phyloP scores from a whole-genome alignment of 2,888 invertebrate species.

The Thecocarcelia acutangulata region DNA sequence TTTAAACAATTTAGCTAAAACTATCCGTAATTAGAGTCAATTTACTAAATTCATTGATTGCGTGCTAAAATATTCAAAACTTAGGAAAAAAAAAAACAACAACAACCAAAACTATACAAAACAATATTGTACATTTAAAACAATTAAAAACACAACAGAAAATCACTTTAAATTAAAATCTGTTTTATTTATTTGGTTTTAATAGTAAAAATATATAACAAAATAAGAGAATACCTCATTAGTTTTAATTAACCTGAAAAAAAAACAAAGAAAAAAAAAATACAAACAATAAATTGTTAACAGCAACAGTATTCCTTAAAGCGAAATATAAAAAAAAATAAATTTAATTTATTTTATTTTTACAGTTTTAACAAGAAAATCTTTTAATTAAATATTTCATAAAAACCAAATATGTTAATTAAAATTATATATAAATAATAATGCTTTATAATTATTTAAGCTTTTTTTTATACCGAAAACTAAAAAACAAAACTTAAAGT shows the following conservation, averaged over 20 bases:
- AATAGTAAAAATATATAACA: conserved; percentile 34
- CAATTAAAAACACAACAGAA: not conserved
- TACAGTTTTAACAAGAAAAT: conserved; percentile 7
- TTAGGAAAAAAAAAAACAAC: conserved; percentile 13
- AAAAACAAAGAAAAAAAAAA: conserved; percentile 15
- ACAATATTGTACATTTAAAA: conserved; percentile 8
- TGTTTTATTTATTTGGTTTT: conserved; percentile 47
- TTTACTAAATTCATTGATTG: conserved; percentile 74
- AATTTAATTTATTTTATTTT: not conserved
- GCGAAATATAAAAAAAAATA: conserved; percentile 21
- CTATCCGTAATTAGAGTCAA: conserved; percentile 73
- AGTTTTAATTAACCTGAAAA: conserved; percentile 74
- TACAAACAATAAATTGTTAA: conserved; percentile 46
- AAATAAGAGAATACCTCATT: conserved; percentile 77
- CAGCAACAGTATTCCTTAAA: conserved; percentile 51
- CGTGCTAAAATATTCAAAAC: conserved; percentile 71
- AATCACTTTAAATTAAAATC: conserved; percentile 24
- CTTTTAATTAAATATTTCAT: no score
- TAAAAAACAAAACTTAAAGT: conserved; percentile 22
- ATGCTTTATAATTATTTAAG: conserved; percentile 66
- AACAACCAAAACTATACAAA: conserved; percentile 18
- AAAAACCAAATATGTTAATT: conserved; percentile 36
- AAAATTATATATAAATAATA: no score
- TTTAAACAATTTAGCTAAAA: conserved; percentile 49
- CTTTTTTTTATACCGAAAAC: conserved; percentile 25